Evolutionary conservation across 2,113 vertebrate species (phyloP), one percentile per base, ranked within the genome.

Genomic region (Sinosuthora webbiana): DNA sequence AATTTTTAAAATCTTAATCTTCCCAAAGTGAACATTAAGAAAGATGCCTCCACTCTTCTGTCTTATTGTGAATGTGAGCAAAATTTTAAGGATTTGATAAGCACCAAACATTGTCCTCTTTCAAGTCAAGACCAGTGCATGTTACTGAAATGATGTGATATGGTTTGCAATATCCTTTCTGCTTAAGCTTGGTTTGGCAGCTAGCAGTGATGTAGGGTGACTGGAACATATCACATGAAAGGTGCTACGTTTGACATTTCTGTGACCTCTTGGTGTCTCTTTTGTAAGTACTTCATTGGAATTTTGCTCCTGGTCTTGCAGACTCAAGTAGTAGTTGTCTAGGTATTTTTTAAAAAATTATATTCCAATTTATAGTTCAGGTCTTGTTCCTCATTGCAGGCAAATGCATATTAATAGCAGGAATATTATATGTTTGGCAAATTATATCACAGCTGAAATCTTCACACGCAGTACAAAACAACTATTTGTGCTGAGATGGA

Each of bases 401-500:
- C 9, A 89, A 81, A 70, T 81, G 64, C 39, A 37, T 87, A 77
- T 78, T 87, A 90, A 94, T 93, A 69, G 69, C 15, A 73, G 41
- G 74, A 91, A 76, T 90, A 90, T 90, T 79, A 25, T 69, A 59
- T 55, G 28, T 68, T 59, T 75, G 56, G 63, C 47, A 94, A 93
- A 90, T 75, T 88, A 81, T 93, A 85, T 83, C 65, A 64, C n/a
- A 78, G 60, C 31, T 71, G 47, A 94, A 86, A 78, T 89, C 47
- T 83, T 93, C 30, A 37, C 64, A 78, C 0, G 1, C 42, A 35
- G 39, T 74, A 86, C 60, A 90, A 88, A 91, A 68, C 77, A 89
- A 59, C 60, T 94, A 53, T 75, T 93, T 94, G 44, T 89, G 69
- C 79, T 53, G 76, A 93, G 90, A 83, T 90, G 70, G 41, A 87